Conservation (phyloP, 2,888 invertebrate genomes). For the Lathronympha strigana region DNA sequence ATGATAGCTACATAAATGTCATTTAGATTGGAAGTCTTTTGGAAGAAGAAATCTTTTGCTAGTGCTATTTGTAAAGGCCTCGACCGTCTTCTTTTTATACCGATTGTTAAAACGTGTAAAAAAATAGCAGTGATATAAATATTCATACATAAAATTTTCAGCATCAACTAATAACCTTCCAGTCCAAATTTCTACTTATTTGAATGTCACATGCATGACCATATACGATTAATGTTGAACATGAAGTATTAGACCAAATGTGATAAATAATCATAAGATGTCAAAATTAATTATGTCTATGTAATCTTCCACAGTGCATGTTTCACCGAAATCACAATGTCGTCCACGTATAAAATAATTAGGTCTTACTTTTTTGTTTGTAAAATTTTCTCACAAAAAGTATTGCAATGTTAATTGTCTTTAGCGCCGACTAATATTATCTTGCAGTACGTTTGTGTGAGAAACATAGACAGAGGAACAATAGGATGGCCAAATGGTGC, state of each 20-base stretch:
- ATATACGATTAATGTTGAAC: slow-evolving; percentile 49
- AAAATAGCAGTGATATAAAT: too few species aligned
- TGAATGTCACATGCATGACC: slow-evolving; percentile 67
- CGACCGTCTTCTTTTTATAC: too few species aligned
- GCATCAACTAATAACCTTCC: slow-evolving; percentile 51
- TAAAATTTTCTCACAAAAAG: slow-evolving; percentile 67
- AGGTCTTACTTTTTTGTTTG: slow-evolving; percentile 66
- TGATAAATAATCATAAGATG: slow-evolving; percentile 20
- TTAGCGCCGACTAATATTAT: slow-evolving; percentile 17
- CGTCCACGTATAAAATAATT: slow-evolving; percentile 61
- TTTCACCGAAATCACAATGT: slow-evolving; percentile 76
- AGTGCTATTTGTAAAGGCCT: too few species aligned
- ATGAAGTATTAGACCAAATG: slow-evolving; percentile 11
- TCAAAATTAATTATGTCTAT: slow-evolving; percentile 35
- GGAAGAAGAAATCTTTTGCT: neutral
- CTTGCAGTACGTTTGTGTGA: slow-evolving; percentile 62
- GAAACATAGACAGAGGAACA: neutral
- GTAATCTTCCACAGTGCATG: slow-evolving; percentile 76
- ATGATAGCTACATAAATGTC: slow-evolving; percentile 9
- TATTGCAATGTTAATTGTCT: slow-evolving; percentile 37
- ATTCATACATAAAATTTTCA: neutral
- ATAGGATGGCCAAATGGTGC: neutral
- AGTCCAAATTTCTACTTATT: slow-evolving; percentile 55
- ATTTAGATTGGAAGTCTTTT: slow-evolving; percentile 26
- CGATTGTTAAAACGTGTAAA: neutral